These are phyloP conservation scores for Caenorhabditis angaria DNA, from an alignment of 2,888 invertebrate species.

Conservation along the genomic window DNA sequence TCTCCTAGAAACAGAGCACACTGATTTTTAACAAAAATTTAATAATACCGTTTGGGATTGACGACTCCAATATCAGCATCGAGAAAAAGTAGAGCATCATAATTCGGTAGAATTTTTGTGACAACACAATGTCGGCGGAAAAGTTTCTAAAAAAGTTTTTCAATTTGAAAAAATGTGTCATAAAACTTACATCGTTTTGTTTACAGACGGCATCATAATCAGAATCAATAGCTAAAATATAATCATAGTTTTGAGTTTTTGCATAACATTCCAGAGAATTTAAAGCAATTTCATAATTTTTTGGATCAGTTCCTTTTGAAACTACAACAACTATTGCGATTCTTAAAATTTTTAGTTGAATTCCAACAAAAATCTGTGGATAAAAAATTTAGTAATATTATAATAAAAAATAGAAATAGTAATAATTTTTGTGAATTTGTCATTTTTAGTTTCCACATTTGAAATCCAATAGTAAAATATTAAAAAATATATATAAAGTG, in stretches of 20 bases:
- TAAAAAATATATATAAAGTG: too few species aligned
- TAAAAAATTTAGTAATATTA: too few species aligned
- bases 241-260: slow-evolving; percentile 29
- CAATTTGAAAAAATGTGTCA: background rate
- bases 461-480: too few species aligned
- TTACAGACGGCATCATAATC: slow-evolving; percentile 23
- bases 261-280: slow-evolving; percentile 39
- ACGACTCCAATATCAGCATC: slow-evolving; percentile 52
- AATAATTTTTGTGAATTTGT: too few species aligned
- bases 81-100: slow-evolving; percentile 36
- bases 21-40: background rate
- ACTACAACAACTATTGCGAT: slow-evolving; percentile 15
- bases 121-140: slow-evolving; percentile 51
- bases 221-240: slow-evolving; percentile 9
- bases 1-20: slow-evolving; percentile 10
- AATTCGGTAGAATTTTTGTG: slow-evolving; percentile 22
- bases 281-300: slow-evolving; percentile 21
- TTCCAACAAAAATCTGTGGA: too few species aligned
- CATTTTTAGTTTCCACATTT: too few species aligned
- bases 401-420: too few species aligned
- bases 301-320: background rate
- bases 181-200: slow-evolving; percentile 26
- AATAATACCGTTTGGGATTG: slow-evolving; percentile 30
- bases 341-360: too few species aligned
- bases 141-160: slow-evolving; percentile 24